These are phyloP conservation scores for Laterallus jamaicensis DNA, from an alignment of 2,113 vertebrate species.

Conservation along the genomic window DNA sequence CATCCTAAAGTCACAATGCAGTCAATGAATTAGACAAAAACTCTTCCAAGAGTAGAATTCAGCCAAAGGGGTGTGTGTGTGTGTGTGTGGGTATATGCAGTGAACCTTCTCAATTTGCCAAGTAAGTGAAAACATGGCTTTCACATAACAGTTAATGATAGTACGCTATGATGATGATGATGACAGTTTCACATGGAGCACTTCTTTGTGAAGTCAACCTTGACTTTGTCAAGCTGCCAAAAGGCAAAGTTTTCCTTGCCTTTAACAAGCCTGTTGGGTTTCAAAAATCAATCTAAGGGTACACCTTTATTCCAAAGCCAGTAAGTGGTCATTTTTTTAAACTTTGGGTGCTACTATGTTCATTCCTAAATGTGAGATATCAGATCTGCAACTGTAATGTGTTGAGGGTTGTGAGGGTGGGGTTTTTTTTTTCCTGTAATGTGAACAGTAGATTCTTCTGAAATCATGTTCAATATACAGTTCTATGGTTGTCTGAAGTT, in stretches of 20 bases:
- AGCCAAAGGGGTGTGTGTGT: background rate
- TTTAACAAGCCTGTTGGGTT: background rate
- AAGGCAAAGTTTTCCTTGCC: background rate
- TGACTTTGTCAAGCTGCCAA: background rate
- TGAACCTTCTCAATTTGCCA: background rate
- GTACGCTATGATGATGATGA: background rate
- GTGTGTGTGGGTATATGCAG: rapidly evolving
- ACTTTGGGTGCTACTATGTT: background rate
- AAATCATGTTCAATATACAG: background rate
- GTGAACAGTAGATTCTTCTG: background rate
- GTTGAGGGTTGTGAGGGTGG: background rate
- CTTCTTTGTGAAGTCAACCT: background rate
- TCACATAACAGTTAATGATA: background rate
- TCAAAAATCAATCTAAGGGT: background rate
- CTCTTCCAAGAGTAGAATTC: background rate
- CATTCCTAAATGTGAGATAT: background rate
- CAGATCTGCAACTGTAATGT: background rate
- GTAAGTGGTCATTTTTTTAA: background rate
- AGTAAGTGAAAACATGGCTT: background rate
- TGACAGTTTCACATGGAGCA: background rate
- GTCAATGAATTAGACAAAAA: background rate
- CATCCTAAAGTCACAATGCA: background rate
- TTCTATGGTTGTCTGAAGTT: background rate
- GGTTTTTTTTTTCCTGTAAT: background rate
- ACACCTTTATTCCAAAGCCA: background rate